These are phyloP conservation scores for Leucophenga montana DNA, from an alignment of 2,888 invertebrate genomes.

Conservation along the genomic window DNA sequence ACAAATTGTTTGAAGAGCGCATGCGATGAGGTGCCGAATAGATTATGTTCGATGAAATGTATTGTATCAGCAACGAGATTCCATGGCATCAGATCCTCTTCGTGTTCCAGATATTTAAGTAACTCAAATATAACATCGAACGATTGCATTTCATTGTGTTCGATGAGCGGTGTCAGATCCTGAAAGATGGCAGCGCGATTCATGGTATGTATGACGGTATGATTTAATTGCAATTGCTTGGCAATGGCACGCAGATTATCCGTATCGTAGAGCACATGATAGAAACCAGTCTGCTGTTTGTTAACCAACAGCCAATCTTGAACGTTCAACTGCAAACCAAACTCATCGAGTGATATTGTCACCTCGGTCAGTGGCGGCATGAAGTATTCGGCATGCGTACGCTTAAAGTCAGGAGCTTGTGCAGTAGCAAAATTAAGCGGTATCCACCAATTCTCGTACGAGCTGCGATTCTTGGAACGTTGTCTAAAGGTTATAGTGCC, in stretches of 20 bases:
- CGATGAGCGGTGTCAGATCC: slow-evolving; percentile 78
- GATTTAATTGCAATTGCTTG: slow-evolving; percentile 77
- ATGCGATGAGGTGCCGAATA: slow-evolving; percentile 56
- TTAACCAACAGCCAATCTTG: slow-evolving; percentile 71
- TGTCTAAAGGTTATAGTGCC: slow-evolving; percentile 76
- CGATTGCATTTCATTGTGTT: slow-evolving; percentile 76
- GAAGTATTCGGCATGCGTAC: slow-evolving; percentile 64
- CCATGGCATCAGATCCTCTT: slow-evolving; percentile 82
- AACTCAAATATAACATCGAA: slow-evolving; percentile 75
- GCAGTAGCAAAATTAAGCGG: slow-evolving; percentile 69
- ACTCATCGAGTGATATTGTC: slow-evolving; percentile 54
- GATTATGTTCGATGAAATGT: slow-evolving; percentile 49
- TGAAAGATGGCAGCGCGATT: slow-evolving; percentile 91
- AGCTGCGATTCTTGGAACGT: slow-evolving; percentile 52
- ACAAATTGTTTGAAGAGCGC: slow-evolving; percentile 60
- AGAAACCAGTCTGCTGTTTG: slow-evolving; percentile 73
- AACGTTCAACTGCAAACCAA: slow-evolving; percentile 53
- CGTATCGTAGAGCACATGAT: slow-evolving; percentile 81
- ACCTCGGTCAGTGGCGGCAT: slow-evolving; percentile 62
- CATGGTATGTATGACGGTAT: slow-evolving; percentile 79
- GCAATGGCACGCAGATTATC: slow-evolving; percentile 80
- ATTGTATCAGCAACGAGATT: slow-evolving; percentile 74
- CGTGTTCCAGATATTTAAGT: slow-evolving; percentile 76
- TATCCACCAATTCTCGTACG: slow-evolving; percentile 67
- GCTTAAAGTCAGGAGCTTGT: slow-evolving; percentile 55